phyloP scores from a whole-genome alignment of 2,888 invertebrate genomes.

The Xestia xanthographa region DNA sequence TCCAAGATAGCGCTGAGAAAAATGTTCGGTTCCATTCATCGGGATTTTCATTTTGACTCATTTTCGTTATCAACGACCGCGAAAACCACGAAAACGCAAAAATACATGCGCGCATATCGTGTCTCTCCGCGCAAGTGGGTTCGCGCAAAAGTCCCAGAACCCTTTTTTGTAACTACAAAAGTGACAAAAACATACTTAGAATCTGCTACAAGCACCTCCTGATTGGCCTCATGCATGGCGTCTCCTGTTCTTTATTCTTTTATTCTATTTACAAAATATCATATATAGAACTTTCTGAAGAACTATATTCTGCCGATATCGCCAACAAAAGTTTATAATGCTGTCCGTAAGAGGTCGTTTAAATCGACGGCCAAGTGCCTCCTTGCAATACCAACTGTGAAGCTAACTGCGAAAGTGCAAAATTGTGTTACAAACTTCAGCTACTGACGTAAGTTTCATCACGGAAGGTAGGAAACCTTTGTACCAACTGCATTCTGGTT shows the following conservation, averaged over 20 bases:
- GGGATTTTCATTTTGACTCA: too few relatives aligned
- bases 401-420: slow-evolving; percentile 59
- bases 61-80: too few relatives aligned
- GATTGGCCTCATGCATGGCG: too few relatives aligned
- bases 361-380: slow-evolving; percentile 38
- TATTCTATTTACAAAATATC: neutral
- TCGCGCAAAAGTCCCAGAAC: too few relatives aligned
- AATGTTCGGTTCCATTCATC: too few relatives aligned
- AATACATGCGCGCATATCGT: too few relatives aligned
- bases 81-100: too few relatives aligned
- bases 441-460: slow-evolving; percentile 58
- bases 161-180: too few relatives aligned
- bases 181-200: neutral
- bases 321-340: slow-evolving; percentile 37
- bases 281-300: neutral
- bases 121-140: too few relatives aligned
- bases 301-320: slow-evolving; percentile 17
- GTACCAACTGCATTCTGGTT: slow-evolving; percentile 41
- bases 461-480: slow-evolving; percentile 56
- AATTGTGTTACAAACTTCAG: slow-evolving; percentile 62
- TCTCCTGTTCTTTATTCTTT: too few relatives aligned
- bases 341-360: slow-evolving; percentile 35
- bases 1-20: too few relatives aligned
- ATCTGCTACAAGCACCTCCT: too few relatives aligned
- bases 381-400: slow-evolving; percentile 40